These are phyloP conservation scores for Zele albiditarsus DNA, from an alignment of 2,888 invertebrate species.

Conservation along the genomic window DNA sequence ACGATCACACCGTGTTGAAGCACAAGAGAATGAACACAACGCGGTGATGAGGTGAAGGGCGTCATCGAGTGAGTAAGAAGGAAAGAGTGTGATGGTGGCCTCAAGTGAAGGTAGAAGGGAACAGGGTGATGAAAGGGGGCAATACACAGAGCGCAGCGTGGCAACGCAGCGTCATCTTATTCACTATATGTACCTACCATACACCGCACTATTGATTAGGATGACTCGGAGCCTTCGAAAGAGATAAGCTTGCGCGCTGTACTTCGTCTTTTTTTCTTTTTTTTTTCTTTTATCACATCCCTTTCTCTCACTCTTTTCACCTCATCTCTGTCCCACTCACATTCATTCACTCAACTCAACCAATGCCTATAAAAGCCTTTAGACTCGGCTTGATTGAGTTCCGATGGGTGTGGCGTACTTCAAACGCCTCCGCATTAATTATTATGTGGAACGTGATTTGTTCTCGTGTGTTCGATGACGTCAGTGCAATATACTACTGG, in stretches of 20 bases:
- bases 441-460: conserved; percentile 57
- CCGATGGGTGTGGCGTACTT: conserved; percentile 68
- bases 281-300: not conserved
- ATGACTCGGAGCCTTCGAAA: conserved; percentile 63
- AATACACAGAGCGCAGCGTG: not conserved
- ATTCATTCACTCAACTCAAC: conserved; percentile 40
- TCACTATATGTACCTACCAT: conserved; percentile 51
- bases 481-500: conserved; percentile 14
- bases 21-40: not conserved
- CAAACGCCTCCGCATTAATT: conserved; percentile 69
- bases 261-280: not conserved
- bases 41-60: not conserved
- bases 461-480: conserved; percentile 39
- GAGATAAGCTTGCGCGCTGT: conserved; percentile 59
- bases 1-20: not conserved
- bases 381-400: conserved; percentile 66
- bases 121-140: not conserved
- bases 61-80: not conserved
- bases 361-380: conserved; percentile 50
- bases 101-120: not conserved
- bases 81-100: not conserved
- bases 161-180: conserved; percentile 57
- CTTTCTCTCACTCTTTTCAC: conserved; percentile 36
- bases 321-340: conserved; percentile 51
- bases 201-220: conserved; percentile 64